Evolutionary conservation across 2,797 vertebrate species (phyloP).

Genomic region (Myotis myotis): DNA sequence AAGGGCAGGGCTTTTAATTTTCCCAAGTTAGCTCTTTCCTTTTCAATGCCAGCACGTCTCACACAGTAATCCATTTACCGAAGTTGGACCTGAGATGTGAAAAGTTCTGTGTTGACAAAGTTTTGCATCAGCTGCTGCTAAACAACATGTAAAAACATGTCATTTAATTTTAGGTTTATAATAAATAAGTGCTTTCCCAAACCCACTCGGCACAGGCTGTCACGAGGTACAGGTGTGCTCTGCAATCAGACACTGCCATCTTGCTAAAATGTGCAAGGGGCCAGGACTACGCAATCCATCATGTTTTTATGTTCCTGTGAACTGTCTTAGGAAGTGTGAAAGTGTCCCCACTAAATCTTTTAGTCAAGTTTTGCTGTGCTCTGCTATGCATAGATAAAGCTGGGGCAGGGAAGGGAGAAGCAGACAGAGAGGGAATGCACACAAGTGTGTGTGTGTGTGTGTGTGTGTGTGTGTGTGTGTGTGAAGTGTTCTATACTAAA

Average conservation of each 20-base stretch:
- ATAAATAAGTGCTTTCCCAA: slow-evolving; percentile 30
- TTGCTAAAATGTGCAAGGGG: background rate
- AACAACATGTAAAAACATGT: slow-evolving; percentile 57
- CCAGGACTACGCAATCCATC: background rate
- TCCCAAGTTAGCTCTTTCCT: background rate
- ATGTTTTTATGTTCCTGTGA: background rate
- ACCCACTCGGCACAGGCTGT: slow-evolving; percentile 1
- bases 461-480: background rate
- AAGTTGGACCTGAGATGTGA: background rate
- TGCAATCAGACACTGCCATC: slow-evolving; percentile 43
- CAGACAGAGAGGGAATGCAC: no score
- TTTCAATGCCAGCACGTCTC: background rate
- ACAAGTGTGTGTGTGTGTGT: background rate
- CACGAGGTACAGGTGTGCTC: slow-evolving; percentile 42
- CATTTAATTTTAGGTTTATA: slow-evolving; percentile 66
- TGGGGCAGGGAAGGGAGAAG: accelerated
- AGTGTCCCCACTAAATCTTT: background rate
- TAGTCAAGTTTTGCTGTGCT: background rate
- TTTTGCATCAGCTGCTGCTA: slow-evolving; percentile 54
- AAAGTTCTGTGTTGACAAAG: slow-evolving; percentile 52
- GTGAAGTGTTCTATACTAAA: background rate
- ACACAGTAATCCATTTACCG: slow-evolving; percentile 5
- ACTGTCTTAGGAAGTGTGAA: background rate
- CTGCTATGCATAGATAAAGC: background rate
- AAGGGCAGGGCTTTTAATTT: background rate